Evolutionary conservation across 2,888 invertebrate genomes (phyloP), one percentile per base, ranked within the genome.

Genomic region (Spialia ferax): DNA sequence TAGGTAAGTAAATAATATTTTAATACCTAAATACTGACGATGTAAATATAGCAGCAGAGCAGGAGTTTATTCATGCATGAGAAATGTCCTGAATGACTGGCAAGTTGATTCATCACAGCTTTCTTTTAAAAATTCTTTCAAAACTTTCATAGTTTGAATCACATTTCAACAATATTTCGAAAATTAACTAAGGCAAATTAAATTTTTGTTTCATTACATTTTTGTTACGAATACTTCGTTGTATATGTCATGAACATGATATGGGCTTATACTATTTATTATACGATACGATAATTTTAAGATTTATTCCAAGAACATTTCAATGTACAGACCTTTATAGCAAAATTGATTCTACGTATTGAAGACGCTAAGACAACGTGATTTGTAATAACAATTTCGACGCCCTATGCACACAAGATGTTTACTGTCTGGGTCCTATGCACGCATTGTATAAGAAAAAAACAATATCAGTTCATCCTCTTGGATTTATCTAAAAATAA

Each of bases 401-500:
- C 45, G 29, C 52, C n/a, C 26, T 38, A 26, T 59, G 57, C 23
- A 26, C n/a, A 38, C 65, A 65, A 54, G 52, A 59, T 29, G 59
- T 65, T 65, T 52, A 59, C 65, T 2, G 38, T 42, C 18, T 18
- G 23, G 22, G n/a, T 52, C 52, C 59, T 42, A 52, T 52, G 38
- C 48, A 35, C 26, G 26, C 38, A 22, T 32, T n/a, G 26, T 13
- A 6, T 22, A 54, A 18, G 22, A 59, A 38, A 65, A 64, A 65
- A 52, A 65, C n/a, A 48, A 52, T 54, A 54, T 66, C 48, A 60
- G 45, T 22, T 54, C 65, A 48, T 42, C 54, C 29, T 62, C 38
- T 59, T 32, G 48, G 66, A 61, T 70, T 65, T 70, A 70, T 70
- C 69, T 70, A 55, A 66, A 69, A 57, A 70, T 66, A 70, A 54